Base-by-base conservation (phyloP, 2,113 vertebrate species). In the Pterocles orientalis region DNA sequence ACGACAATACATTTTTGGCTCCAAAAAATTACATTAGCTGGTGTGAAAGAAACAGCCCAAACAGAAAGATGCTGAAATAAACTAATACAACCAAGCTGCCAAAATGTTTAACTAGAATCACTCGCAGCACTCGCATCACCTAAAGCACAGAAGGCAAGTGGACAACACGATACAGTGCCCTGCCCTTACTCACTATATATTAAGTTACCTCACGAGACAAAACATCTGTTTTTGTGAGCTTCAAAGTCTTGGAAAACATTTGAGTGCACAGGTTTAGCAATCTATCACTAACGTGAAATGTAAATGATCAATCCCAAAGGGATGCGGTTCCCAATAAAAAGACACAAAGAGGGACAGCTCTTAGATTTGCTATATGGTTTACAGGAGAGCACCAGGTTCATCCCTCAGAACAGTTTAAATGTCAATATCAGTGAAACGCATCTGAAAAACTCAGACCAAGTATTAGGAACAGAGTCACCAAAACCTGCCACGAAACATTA, bases 41-140 rank as follows among this genome's bases (percentile, higher is more conserved):
- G 73, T 91, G 92, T 75, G 94, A 95, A 95, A 66, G 41, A 80
- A 93, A 85, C 73, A 81, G 83, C 43, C 39, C 69, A 92, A 94
- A 92, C 66, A 92, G 54, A 95, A 93, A 73, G 62, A 90, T 57
- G 75, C 75, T 95, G 73, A 93, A 79, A 94, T 75, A 81, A 93
- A 71, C 64, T 64, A 94, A 75, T 80, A 64, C 25, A 91, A 62
- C n/a, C 29, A 68, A 92, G 57, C 25, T 0, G 10, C 36, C 68
- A 94, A 70, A 86, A 86, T 29, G 18, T 77, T 90, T 81, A 80
- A 86, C 39, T 54, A 58, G 71, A 66, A 73, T 21, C 34, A 88
- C 66, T 93, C 48, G 12, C 41, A 39, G 48, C 34, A 53, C 66
- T 93, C 48, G 12, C 41, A 39, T 43, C 34, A 53, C 47, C 51